Percentiles rank a stretch among this genome's conserved stretches.
Conservation (phyloP, 2,797 vertebrate genomes). For the Pangasius sanitwongsei region DNA sequence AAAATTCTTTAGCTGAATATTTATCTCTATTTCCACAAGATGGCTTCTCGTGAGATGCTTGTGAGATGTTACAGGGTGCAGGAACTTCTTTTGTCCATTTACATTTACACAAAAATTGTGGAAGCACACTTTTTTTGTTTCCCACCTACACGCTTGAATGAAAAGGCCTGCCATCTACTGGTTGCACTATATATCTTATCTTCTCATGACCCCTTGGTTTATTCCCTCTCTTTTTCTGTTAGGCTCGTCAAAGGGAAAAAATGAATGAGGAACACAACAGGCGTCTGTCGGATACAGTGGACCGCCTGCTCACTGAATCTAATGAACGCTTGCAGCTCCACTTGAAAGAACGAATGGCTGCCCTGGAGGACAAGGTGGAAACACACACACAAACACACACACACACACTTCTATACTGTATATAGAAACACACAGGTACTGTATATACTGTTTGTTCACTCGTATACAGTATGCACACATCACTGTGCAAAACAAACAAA, state of each 20-base stretch:
- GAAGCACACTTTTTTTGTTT: not conserved
- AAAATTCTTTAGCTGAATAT: not conserved
- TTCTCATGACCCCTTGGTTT: not conserved
- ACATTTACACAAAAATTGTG: not conserved
- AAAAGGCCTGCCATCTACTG: slow-evolving; percentile 52
- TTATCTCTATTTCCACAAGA: not conserved
- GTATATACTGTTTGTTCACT: not conserved
- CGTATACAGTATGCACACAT: not conserved
- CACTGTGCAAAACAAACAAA: not conserved
- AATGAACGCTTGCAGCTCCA: slow-evolving; percentile 95
- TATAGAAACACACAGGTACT: not conserved
- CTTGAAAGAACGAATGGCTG: slow-evolving; percentile 94
- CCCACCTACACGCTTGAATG: not conserved
- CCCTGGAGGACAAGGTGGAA: slow-evolving; percentile 91
- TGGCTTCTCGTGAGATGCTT: not conserved
- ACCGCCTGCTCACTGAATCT: slow-evolving; percentile 91
- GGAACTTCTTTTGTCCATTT: not conserved
- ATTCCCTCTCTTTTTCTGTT: slow-evolving; percentile 20
- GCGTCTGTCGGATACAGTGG: slow-evolving; percentile 91
- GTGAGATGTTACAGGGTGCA: not conserved
- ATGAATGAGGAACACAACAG: slow-evolving; percentile 98
- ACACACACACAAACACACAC: not conserved
- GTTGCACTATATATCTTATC: not conserved
- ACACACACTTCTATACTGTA: not conserved
- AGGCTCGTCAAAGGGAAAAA: slow-evolving; percentile 95